Evolutionary conservation across 2,888 invertebrate genomes (phyloP).

Genomic region (Pomacea canaliculata): DNA sequence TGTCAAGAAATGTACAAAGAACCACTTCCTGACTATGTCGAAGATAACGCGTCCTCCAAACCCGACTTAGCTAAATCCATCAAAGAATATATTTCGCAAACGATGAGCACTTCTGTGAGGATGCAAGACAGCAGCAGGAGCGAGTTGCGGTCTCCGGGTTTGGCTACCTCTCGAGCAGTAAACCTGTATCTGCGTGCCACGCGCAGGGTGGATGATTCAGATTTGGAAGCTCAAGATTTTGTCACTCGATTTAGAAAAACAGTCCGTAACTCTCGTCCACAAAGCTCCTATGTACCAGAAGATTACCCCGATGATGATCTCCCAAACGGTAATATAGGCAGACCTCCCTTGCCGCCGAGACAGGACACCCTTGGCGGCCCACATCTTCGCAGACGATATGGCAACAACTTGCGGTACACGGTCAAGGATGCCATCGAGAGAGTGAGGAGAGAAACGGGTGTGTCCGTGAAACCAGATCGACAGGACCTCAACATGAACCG

Average conservation of each 20-base stretch:
- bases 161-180: neutral
- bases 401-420: slow-evolving; percentile 11
- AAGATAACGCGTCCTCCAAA: slow-evolving; percentile 24
- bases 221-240: neutral
- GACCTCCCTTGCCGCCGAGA: slow-evolving; percentile 10
- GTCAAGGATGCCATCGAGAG: slow-evolving; percentile 4
- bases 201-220: neutral
- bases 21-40: slow-evolving; percentile 45
- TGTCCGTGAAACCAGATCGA: neutral
- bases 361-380: neutral
- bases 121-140: neutral
- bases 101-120: neutral
- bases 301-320: neutral
- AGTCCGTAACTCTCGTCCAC: neutral
- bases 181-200: slow-evolving; percentile 14
- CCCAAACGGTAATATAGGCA: neutral
- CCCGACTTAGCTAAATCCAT: neutral
- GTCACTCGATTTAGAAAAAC: slow-evolving; percentile 1
- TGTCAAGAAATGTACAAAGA: slow-evolving; percentile 39
- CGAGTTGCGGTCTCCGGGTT: neutral
- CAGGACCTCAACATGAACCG: neutral
- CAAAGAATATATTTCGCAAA: neutral
- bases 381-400: neutral
- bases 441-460: neutral
- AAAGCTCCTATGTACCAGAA: neutral